A percentile compares a stretch with the other conserved stretches of the same genome.
These are phyloP conservation scores for Saccopteryx leptura DNA, from an alignment of 2,113 vertebrate genomes.

Conservation along the genomic window DNA sequence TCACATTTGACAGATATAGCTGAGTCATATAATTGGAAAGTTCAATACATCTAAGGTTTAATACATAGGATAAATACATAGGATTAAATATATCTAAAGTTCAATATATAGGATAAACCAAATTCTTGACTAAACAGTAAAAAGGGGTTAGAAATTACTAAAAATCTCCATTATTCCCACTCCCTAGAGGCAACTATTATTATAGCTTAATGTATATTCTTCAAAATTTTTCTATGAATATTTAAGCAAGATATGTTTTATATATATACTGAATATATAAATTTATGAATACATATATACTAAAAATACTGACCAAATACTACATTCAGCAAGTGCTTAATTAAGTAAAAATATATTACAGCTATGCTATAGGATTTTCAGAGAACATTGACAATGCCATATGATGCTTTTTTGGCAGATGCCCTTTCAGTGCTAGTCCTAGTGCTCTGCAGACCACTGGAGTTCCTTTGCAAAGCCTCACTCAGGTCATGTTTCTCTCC, in stretches of 20 bases:
- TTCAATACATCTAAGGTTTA: neutral
- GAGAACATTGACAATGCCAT: neutral
- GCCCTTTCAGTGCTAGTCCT: neutral
- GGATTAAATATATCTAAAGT: too few species aligned
- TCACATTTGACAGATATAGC: constrained; percentile 1
- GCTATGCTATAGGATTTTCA: neutral
- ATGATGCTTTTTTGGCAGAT: neutral
- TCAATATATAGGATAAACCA: neutral
- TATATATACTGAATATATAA: too few species aligned
- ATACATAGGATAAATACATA: too few species aligned
- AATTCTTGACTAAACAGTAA: neutral
- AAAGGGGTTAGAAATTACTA: neutral
- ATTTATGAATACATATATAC: neutral
- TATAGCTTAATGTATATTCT: neutral
- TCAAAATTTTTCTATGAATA: neutral
- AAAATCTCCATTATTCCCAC: neutral
- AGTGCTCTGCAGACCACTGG: neutral
- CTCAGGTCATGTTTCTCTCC: neutral
- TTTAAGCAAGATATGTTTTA: neutral
- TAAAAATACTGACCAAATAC: neutral
- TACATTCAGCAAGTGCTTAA: neutral
- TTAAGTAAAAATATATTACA: constrained; percentile 16
- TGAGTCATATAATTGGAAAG: neutral
- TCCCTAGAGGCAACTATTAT: neutral
- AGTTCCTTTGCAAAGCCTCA: neutral